Conservation (phyloP, 2,113 vertebrate genomes). For the Odocoileus hemionus region DNA sequence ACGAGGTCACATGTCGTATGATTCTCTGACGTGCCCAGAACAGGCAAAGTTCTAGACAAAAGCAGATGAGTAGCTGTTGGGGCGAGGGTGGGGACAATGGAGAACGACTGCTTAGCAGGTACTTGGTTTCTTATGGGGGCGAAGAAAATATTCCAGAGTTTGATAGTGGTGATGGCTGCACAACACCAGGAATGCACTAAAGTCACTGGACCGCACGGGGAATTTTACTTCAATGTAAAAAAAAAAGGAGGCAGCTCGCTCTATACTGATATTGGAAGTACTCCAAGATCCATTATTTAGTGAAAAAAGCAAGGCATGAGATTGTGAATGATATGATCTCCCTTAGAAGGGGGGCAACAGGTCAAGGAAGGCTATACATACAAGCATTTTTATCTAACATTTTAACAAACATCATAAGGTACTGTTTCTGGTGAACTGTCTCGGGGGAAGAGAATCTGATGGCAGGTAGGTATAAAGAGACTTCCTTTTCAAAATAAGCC, state of each 20-base stretch:
- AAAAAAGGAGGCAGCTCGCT: background rate
- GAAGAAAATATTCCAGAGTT: background rate
- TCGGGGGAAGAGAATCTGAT: background rate
- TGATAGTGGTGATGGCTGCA: background rate
- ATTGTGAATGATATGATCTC: background rate
- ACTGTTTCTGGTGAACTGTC: background rate
- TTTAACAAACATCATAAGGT: background rate
- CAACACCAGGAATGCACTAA: background rate
- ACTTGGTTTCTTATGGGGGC: background rate
- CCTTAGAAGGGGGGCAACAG: background rate
- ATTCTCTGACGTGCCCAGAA: background rate
- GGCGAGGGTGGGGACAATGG: rapidly evolving
- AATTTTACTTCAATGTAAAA: background rate
- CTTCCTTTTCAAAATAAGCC: slow-evolving; percentile 13
- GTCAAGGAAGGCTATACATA: background rate
- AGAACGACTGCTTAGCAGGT: background rate
- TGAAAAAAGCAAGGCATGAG: background rate
- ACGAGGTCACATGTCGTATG: background rate
- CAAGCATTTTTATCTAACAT: background rate
- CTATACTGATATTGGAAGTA: background rate
- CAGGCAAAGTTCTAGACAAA: background rate
- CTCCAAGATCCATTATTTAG: background rate
- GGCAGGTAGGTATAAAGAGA: background rate
- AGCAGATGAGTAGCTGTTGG: background rate
- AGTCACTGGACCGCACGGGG: background rate